A percentile compares a stretch with the other conserved stretches of the same genome.
Evolutionary conservation across 2,113 vertebrate species (phyloP).

Genomic region (Oncorhynchus tshawytscha): DNA sequence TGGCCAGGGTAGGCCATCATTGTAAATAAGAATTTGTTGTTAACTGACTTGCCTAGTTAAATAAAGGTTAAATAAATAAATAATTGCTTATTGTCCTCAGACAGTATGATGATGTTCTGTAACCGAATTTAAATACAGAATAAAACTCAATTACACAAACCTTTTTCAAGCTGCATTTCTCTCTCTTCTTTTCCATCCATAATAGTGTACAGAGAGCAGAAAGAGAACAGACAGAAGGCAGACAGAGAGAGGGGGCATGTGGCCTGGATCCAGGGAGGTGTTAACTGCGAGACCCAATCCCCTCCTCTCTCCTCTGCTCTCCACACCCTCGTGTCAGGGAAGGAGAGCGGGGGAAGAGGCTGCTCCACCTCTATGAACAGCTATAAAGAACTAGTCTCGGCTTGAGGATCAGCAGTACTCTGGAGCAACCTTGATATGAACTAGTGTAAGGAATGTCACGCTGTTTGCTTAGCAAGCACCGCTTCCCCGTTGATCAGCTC

Average conservation of each 20-base stretch:
- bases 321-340: slow-evolving; percentile 46
- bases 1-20: too few species aligned
- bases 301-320: slow-evolving; percentile 31
- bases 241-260: slow-evolving; percentile 25
- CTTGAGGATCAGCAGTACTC: slow-evolving; percentile 7
- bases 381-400: slow-evolving; percentile 32
- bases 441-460: too few species aligned
- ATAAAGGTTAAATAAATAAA: too few species aligned
- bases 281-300: not conserved
- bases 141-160: not conserved
- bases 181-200: not conserved
- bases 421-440: too few species aligned
- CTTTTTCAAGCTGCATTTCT: not conserved
- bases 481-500: too few species aligned
- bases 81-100: too few species aligned
- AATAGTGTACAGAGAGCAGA: not conserved
- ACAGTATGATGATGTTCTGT: too few species aligned
- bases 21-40: too few species aligned
- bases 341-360: not conserved
- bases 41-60: too few species aligned
- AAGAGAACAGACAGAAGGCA: not conserved
- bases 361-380: slow-evolving; percentile 25
- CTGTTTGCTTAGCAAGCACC: too few species aligned
- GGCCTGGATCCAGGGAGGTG: not conserved
- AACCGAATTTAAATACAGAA: not conserved